phyloP scores from a whole-genome alignment of 2,797 vertebrate species.

The Salmo trutta region DNA sequence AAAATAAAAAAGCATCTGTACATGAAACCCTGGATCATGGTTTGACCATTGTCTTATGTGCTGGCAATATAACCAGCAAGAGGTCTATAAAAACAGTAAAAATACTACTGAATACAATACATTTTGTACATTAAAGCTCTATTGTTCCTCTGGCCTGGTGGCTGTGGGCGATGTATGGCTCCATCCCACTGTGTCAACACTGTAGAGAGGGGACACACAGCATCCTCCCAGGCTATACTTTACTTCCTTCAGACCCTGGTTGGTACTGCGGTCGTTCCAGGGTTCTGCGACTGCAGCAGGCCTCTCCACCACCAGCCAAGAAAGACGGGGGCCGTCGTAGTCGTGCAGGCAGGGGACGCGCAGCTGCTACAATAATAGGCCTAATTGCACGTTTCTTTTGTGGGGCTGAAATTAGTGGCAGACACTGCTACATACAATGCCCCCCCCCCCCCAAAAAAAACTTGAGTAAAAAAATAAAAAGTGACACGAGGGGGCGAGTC shows the following conservation, averaged over 20 bases:
- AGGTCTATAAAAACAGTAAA: background rate
- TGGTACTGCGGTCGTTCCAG: constrained; percentile 48
- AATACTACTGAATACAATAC: constrained; percentile 8
- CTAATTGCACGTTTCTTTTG: constrained; percentile 96
- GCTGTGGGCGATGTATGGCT: constrained; percentile 58
- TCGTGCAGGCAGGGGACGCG: constrained; percentile 79
- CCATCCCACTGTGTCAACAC: constrained; percentile 62
- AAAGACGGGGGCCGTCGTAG: constrained; percentile 71
- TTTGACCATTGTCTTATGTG: background rate
- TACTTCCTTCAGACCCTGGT: constrained; percentile 46
- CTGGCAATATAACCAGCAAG: background rate
- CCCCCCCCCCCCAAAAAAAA: constrained; percentile 73
- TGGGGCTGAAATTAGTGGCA: constrained; percentile 90
- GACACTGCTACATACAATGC: constrained; percentile 82
- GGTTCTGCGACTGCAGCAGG: constrained; percentile 10
- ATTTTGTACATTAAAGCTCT: constrained; percentile 63
- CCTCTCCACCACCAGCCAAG: constrained; percentile 45
- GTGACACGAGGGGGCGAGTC: constrained; percentile 78
- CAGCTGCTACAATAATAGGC: constrained; percentile 96
- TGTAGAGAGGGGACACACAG: constrained; percentile 58
- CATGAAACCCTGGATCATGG: background rate
- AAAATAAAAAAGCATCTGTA: background rate
- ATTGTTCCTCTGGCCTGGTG: constrained; percentile 68
- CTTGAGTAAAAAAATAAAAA: constrained; percentile 76
- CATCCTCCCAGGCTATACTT: constrained; percentile 58